Conservation (phyloP, 2,888 invertebrate species). For the Andrena hattorfiana region DNA sequence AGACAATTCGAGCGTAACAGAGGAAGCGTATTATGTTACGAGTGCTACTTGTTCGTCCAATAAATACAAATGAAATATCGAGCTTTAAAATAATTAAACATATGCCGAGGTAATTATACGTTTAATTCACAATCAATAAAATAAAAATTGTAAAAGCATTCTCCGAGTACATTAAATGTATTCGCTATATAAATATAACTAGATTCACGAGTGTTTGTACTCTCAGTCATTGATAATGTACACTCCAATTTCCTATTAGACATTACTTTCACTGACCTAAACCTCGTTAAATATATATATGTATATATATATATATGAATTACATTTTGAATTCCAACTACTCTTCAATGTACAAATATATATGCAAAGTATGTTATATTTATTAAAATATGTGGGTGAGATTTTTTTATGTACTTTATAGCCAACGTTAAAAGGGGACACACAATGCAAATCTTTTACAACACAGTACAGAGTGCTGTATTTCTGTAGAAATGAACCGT, state of each 20-base stretch:
- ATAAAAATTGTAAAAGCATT: slow-evolving; percentile 79
- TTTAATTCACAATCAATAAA: slow-evolving; percentile 76
- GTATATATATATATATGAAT: slow-evolving; percentile 56
- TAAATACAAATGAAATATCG: slow-evolving; percentile 38
- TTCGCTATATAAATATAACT: slow-evolving; percentile 81
- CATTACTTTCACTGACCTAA: slow-evolving; percentile 69
- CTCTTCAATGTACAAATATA: slow-evolving; percentile 70
- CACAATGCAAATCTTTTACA: slow-evolving; percentile 44
- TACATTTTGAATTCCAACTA: slow-evolving; percentile 58
- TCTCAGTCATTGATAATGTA: slow-evolving; percentile 82
- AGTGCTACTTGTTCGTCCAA: slow-evolving; percentile 43
- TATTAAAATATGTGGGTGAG: slow-evolving; percentile 59
- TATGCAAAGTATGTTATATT: slow-evolving; percentile 68
- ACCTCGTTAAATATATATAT: slow-evolving; percentile 61
- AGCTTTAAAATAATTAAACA: slow-evolving; percentile 39
- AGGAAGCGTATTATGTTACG: slow-evolving; percentile 46
- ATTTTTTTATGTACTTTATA: slow-evolving; percentile 56
- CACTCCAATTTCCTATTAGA: slow-evolving; percentile 75
- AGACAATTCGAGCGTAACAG: slow-evolving; percentile 35
- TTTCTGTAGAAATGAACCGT: slow-evolving; percentile 43
- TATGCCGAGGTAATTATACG: slow-evolving; percentile 65
- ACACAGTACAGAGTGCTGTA: slow-evolving; percentile 31
- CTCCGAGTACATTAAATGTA: slow-evolving; percentile 78
- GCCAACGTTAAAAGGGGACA: slow-evolving; percentile 44
- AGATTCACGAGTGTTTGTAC: slow-evolving; percentile 83